Conservation (phyloP, 2,888 invertebrate species). For the Apodemia hepburni region DNA sequence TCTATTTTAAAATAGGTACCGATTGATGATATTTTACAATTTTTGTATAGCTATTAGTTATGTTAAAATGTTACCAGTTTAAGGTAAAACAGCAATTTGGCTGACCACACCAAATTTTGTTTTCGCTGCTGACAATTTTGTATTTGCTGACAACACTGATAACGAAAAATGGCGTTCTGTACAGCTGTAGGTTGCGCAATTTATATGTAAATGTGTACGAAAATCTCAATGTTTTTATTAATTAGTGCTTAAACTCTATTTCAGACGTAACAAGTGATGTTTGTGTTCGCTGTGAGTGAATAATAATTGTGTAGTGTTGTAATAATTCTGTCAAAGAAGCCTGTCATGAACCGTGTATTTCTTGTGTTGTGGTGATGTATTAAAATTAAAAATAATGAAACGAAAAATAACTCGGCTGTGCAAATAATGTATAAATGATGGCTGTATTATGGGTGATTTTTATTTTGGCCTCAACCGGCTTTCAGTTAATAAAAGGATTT, state of each 20-base stretch:
- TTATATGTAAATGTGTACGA: slow-evolving; percentile 72
- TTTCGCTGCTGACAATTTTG: neutral
- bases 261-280: slow-evolving; percentile 48
- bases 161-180: slow-evolving; percentile 73
- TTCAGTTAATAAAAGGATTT: slow-evolving; percentile 63
- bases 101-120: neutral
- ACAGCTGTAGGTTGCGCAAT: slow-evolving; percentile 80
- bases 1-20: too few relatives aligned
- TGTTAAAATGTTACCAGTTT: neutral
- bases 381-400: slow-evolving; percentile 73
- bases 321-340: slow-evolving; percentile 44
- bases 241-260: slow-evolving; percentile 52
- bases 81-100: neutral
- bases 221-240: slow-evolving; percentile 53
- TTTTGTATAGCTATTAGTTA: too few relatives aligned
- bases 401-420: slow-evolving; percentile 67
- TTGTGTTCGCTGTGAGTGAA: slow-evolving; percentile 46
- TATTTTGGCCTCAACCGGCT: slow-evolving; percentile 68
- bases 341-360: slow-evolving; percentile 70
- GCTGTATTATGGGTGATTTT: slow-evolving; percentile 71
- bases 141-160: slow-evolving; percentile 43
- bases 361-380: slow-evolving; percentile 73
- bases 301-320: slow-evolving; percentile 46
- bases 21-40: too few relatives aligned
- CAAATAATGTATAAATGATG: slow-evolving; percentile 75